Percentiles rank a stretch among this genome's conserved stretches.
phyloP scores from a whole-genome alignment of 2,797 vertebrate species.

The Poecilia wingei region DNA sequence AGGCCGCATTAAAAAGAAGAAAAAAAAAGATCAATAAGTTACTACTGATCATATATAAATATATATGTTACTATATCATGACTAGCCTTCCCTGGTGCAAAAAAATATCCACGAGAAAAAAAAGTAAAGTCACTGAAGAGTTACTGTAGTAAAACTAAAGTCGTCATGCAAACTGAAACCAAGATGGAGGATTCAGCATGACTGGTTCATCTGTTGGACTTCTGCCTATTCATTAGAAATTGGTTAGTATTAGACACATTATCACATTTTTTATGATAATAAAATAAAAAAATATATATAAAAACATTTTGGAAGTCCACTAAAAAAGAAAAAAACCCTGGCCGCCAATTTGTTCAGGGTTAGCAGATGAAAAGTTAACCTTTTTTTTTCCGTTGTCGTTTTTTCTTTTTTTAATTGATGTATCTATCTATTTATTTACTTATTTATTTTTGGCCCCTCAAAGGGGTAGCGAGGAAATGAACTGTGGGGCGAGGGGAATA shows the following conservation, averaged over 20 bases:
- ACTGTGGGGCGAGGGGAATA: constrained; percentile 51
- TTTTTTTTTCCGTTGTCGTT: constrained; percentile 17
- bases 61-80: constrained; percentile 82
- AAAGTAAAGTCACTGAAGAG: constrained; percentile 48
- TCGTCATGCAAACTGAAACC: constrained; percentile 71
- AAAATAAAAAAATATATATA: constrained; percentile 28
- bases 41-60: constrained; percentile 82
- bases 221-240: constrained; percentile 49
- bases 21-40: constrained; percentile 52
- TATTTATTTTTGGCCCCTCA: constrained; percentile 36
- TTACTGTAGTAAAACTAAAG: constrained; percentile 60
- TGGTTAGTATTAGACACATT: constrained; percentile 62
- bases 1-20: constrained; percentile 55
- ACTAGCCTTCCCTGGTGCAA: constrained; percentile 74
- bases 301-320: constrained; percentile 58
- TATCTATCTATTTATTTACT: constrained; percentile 22
- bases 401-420: constrained; percentile 3
- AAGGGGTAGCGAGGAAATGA: constrained; percentile 45
- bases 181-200: constrained; percentile 49
- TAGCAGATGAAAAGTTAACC: constrained; percentile 43
- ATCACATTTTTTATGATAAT: constrained; percentile 64
- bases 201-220: constrained; percentile 50
- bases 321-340: constrained; percentile 41
- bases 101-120: constrained; percentile 53
- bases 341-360: constrained; percentile 64